Conservation (phyloP, 2,113 vertebrate species). For the Alethe diademata region DNA sequence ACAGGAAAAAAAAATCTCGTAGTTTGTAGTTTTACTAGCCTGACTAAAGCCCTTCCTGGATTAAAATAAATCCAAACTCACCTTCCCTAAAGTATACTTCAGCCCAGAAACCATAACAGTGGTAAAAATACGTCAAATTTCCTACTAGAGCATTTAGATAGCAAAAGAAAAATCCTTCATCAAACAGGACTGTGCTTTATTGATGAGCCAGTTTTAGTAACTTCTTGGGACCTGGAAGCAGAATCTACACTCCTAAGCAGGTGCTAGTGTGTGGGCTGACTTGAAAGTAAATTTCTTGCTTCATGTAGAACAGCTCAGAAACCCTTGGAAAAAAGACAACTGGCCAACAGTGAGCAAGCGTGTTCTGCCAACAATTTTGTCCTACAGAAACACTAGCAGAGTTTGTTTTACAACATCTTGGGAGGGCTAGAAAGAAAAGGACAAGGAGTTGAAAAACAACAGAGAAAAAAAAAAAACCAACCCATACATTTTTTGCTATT, state of each 20-base stretch:
- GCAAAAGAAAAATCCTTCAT: background rate
- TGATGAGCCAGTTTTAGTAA: background rate
- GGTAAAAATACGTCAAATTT: background rate
- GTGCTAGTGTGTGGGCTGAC: background rate
- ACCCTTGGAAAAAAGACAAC: background rate
- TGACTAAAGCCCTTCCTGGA: background rate
- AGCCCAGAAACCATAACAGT: background rate
- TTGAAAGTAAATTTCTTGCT: background rate
- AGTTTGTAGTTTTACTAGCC: background rate
- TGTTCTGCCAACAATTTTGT: background rate
- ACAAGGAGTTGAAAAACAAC: background rate
- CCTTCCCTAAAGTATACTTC: background rate
- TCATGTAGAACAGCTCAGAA: background rate
- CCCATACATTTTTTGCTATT: background rate
- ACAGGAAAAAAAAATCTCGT: background rate
- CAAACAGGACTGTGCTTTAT: background rate
- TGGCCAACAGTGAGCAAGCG: background rate
- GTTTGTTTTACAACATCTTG: background rate
- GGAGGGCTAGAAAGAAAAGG: background rate
- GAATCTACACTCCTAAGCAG: background rate
- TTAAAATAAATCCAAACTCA: background rate
- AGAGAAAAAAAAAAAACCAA: background rate
- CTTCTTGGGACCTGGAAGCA: background rate
- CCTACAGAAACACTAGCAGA: background rate
- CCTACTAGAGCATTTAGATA: background rate